phyloP scores from a whole-genome alignment of 2,797 vertebrate genomes.

The Glyptemys insculpta region DNA sequence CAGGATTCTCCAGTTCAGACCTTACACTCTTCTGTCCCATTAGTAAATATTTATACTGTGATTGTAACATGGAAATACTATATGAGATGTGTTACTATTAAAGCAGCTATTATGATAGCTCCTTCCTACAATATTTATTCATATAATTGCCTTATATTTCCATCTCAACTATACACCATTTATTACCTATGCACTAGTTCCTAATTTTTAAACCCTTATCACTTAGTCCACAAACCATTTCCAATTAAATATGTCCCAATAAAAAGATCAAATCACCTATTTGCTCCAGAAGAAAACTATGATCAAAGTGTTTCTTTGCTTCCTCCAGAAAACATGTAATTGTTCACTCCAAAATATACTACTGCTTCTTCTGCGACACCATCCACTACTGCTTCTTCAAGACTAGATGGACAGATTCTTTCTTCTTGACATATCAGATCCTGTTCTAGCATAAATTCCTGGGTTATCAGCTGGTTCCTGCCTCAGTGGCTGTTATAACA shows the following conservation, averaged over 20 bases:
- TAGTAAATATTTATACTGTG: not conserved
- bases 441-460: not conserved
- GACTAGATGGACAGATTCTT: not conserved
- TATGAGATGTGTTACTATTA: not conserved
- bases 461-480: not conserved
- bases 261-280: not conserved
- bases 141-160: fast-evolving
- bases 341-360: not conserved
- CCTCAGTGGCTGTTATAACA: not conserved
- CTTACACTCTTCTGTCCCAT: not conserved
- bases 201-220: not conserved
- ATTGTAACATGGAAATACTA: slow-evolving; percentile 17
- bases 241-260: not conserved
- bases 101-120: not conserved
- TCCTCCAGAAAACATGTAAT: not conserved
- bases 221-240: not conserved
- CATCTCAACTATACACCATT: not conserved
- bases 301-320: not conserved
- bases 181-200: not conserved
- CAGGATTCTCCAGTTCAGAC: not conserved
- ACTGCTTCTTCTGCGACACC: not conserved
- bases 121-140: slow-evolving; percentile 6
- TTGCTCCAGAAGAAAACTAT: not conserved
- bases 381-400: not conserved
- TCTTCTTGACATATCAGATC: not conserved